These are phyloP conservation scores for Brachystomella parvula DNA, from an alignment of 1,140 invertebrate genomes.

Conservation along the genomic window DNA sequence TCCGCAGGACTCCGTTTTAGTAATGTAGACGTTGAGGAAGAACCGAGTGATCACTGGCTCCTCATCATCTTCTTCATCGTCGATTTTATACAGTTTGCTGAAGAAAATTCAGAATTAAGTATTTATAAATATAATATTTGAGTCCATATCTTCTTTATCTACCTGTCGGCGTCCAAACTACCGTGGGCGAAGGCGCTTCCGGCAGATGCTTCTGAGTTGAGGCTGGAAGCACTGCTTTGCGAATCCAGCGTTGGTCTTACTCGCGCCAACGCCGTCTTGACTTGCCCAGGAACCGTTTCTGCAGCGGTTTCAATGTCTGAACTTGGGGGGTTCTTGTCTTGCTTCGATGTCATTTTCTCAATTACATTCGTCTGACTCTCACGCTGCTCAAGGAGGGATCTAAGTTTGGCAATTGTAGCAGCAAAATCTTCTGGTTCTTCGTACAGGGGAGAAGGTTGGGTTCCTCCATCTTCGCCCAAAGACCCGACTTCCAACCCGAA, in stretches of 20 bases:
- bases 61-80: slow-evolving; percentile 40
- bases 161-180: slow-evolving; percentile 22
- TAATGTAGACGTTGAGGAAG: slow-evolving; percentile 42
- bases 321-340: neutral
- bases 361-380: slow-evolving; percentile 36
- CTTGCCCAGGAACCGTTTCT: neutral
- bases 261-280: slow-evolving; percentile 2
- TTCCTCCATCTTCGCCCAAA: slow-evolving; percentile 9
- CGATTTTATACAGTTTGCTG: slow-evolving; percentile 37
- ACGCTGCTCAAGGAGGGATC: slow-evolving; percentile 57
- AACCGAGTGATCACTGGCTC: slow-evolving; percentile 40
- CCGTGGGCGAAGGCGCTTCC: slow-evolving; percentile 19
- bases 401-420: slow-evolving; percentile 60
- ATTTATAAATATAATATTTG: neutral
- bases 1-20: slow-evolving; percentile 40
- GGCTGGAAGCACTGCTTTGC: slow-evolving; percentile 25
- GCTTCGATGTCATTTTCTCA: neutral
- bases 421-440: slow-evolving; percentile 64
- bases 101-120: slow-evolving; percentile 24
- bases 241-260: slow-evolving; percentile 18
- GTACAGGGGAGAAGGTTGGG: slow-evolving; percentile 50
- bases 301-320: neutral
- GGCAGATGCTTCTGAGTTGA: slow-evolving; percentile 19
- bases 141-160: too few relatives aligned
- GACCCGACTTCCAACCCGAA: slow-evolving; percentile 18